phyloP scores from a whole-genome alignment of 1,140 invertebrate genomes.

The Alviniconcha marisindica region DNA sequence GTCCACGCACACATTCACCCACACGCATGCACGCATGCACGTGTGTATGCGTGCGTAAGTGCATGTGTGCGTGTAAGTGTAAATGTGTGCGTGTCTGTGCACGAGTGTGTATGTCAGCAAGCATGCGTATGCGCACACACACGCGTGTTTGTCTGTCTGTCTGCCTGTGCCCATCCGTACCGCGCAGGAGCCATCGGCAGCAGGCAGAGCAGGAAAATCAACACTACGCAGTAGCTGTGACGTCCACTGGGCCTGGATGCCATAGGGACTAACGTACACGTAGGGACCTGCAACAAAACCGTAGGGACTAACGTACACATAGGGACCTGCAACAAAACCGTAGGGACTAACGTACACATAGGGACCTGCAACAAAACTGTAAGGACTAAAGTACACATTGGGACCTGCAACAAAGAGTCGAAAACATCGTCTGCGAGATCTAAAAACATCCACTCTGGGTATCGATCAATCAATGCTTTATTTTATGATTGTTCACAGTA shows the following conservation, averaged over 20 bases:
- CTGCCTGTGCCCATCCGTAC: not conserved
- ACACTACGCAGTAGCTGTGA: not conserved
- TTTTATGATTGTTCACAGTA: no score
- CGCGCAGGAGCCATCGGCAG: not conserved
- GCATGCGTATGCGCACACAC: not conserved
- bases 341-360: not conserved
- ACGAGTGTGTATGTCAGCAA: not conserved
- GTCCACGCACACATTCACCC: no score
- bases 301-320: not conserved
- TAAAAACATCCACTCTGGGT: no score
- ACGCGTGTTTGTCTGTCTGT: not conserved
- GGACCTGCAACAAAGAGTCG: not conserved
- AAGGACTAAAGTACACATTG: not conserved
- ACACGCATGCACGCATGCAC: not conserved
- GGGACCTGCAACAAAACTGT: not conserved
- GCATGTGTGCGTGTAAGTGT: slow-evolving; percentile 2
- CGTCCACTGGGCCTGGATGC: not conserved
- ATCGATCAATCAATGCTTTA: no score
- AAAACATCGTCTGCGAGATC: no score
- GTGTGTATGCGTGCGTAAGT: not conserved
- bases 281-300: not conserved
- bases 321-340: not conserved
- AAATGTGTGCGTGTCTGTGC: not conserved
- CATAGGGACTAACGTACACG: not conserved
- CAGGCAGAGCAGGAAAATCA: not conserved